A percentile compares a stretch with the other conserved stretches of the same genome.
phyloP scores from a whole-genome alignment of 2,797 vertebrate genomes.

The Perodicticus potto region DNA sequence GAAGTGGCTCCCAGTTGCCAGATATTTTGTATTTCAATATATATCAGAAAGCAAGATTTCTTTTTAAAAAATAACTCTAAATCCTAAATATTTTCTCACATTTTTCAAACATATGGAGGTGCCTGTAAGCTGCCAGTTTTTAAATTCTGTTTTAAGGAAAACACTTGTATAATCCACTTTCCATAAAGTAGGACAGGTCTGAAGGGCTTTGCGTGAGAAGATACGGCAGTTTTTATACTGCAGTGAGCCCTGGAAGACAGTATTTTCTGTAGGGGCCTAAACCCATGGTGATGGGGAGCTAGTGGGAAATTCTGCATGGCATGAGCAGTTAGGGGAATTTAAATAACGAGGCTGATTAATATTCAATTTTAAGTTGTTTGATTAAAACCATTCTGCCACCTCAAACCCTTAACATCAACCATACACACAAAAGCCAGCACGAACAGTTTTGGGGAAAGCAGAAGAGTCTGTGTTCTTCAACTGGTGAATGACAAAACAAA shows the following conservation, averaged over 20 bases:
- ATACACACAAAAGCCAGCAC: background rate
- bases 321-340: background rate
- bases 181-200: background rate
- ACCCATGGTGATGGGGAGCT: background rate
- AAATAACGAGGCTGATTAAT: background rate
- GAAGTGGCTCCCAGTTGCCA: background rate
- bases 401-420: background rate
- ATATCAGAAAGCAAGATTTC: background rate
- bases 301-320: background rate
- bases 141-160: conserved; percentile 30
- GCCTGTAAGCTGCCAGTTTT: background rate
- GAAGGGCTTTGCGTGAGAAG: background rate
- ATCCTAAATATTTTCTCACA: background rate
- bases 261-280: background rate
- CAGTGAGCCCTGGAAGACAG: background rate
- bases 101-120: background rate
- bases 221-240: background rate
- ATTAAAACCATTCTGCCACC: conserved; percentile 14
- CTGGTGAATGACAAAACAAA: background rate
- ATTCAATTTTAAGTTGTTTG: background rate
- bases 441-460: background rate
- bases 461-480: background rate
- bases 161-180: conserved; percentile 16
- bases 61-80: background rate
- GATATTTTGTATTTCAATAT: background rate